Evolutionary conservation across 2,888 invertebrate species (phyloP).

Genomic region (Oscheius onirici): DNA sequence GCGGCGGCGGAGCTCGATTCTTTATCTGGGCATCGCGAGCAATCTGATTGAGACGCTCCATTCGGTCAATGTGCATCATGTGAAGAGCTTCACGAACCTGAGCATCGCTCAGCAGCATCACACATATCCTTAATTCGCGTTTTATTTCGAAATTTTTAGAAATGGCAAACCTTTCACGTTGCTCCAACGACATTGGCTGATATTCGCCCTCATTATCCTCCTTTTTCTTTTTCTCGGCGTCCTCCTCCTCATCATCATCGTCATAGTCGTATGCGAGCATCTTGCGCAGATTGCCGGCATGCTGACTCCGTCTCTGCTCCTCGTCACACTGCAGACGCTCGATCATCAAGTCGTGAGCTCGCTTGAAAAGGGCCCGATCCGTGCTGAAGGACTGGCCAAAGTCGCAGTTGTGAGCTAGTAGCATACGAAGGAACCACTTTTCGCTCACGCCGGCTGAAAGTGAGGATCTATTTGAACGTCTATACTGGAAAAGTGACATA

Average conservation of each 20-base stretch:
- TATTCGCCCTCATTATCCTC: conserved; percentile 21
- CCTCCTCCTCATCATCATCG: conserved; percentile 66
- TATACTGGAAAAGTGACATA: no score
- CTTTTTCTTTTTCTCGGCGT: conserved; percentile 11
- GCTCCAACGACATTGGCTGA: conserved; percentile 34
- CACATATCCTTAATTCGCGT: conserved; percentile 18
- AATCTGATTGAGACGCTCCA: conserved; percentile 22
- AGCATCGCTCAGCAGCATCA: conserved; percentile 20
- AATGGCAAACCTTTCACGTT: conserved; percentile 22
- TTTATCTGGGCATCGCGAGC: conserved; percentile 13
- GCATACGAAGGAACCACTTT: conserved; percentile 42
- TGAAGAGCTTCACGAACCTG: conserved; percentile 15
- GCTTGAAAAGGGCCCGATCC: conserved; percentile 36
- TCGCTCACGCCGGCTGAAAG: conserved; percentile 48
- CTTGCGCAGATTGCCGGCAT: conserved; percentile 49
- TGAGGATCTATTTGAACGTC: no score
- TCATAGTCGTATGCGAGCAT: conserved; percentile 69
- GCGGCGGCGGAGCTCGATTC: background rate
- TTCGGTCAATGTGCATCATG: conserved; percentile 26
- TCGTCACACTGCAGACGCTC: conserved; percentile 7
- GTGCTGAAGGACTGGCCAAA: conserved; percentile 33
- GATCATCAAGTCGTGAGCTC: conserved; percentile 32
- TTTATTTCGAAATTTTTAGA: background rate
- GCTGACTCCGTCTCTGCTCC: conserved; percentile 6
- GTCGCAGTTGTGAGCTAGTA: conserved; percentile 35